These are phyloP conservation scores for Zeus faber DNA, from an alignment of 2,113 vertebrate species.

Conservation along the genomic window DNA sequence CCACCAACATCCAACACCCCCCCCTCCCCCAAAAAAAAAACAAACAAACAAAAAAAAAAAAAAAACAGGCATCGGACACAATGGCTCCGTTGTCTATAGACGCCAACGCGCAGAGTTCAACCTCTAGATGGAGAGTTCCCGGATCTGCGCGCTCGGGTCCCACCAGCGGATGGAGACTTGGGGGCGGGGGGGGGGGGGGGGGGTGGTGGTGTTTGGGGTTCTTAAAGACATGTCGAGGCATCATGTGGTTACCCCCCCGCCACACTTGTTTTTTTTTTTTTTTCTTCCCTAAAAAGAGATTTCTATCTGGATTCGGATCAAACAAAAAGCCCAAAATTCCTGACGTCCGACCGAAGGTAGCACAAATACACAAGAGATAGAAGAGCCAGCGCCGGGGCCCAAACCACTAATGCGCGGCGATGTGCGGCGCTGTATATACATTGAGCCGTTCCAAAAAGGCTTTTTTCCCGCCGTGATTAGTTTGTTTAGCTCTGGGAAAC, in stretches of 20 bases:
- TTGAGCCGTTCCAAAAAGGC: slow-evolving; percentile 36
- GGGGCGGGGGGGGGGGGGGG: no score
- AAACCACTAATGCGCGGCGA: slow-evolving; percentile 51
- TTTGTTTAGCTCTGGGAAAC: slow-evolving; percentile 64
- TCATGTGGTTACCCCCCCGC: no score
- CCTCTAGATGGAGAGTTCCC: slow-evolving; percentile 27
- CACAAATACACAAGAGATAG: slow-evolving; percentile 57
- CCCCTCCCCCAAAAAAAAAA: no score
- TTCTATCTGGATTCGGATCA: slow-evolving; percentile 24
- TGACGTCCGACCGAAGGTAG: slow-evolving; percentile 44
- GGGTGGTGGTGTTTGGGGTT: no score
- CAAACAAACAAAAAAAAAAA: no score
- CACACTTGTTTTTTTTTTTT: not conserved
- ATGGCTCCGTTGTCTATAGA: slow-evolving; percentile 27
- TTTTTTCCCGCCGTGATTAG: slow-evolving; percentile 64
- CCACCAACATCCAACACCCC: no score
- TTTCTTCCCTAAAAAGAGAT: slow-evolving; percentile 20
- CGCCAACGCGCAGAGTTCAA: slow-evolving; percentile 30
- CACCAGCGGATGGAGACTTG: slow-evolving; percentile 19
- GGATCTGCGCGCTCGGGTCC: slow-evolving; percentile 22
- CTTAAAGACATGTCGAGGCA: no score
- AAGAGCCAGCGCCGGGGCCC: slow-evolving; percentile 38
- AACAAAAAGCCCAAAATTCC: slow-evolving; percentile 42
- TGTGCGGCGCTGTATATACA: slow-evolving; percentile 45
- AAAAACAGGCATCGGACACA: slow-evolving; percentile 12